Evolutionary conservation across 1,140 invertebrate species (phyloP), one percentile per base, ranked within the genome.

Genomic region (Cotesia vestalis): DNA sequence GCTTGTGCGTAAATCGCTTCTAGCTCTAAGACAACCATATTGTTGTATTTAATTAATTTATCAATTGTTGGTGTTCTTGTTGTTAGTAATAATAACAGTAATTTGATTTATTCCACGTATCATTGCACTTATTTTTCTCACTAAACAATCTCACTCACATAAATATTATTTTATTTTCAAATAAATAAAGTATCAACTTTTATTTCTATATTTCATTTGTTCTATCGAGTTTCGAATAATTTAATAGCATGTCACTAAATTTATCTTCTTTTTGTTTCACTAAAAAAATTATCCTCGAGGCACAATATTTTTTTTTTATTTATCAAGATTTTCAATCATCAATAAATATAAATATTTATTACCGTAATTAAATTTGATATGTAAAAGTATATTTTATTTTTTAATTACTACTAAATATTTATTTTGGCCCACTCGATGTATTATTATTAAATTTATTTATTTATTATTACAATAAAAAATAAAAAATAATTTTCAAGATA

Each of bases 1-100:
- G 91, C 90, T 82, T 94, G 92, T 78, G 92, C 91, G 87, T 94
- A 94, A 64, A 91, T 90, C 51, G 91, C 90, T 81, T 92, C 91
- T 79, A 92, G 84, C 83, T 93, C 92, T 78, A 93, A 88, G 84
- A 93, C 92, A 79, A 93, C 92, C 92, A 93, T 93, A 78, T 85
- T 79, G 76, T 69, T 73, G 55, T 67, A 66, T 17, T 67, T 20
- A 14, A 17, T 35, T 35, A 35, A 9, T 62, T 34, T 20, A 20
- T 62, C 20, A 27, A 38, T 27, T 27, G 27, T 27, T 27, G 27
- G 3, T 27, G 27, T 27, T 27, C 3, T 27, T 27, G 27, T 27
- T 27, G 27, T 27, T 27, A 27, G 27, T 20, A 66, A 38, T n/a
- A 11, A 12, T 51, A 17, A 66, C 34, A 40, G 52, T 52, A 20